Percentiles rank a stretch among this genome's conserved stretches.
Evolutionary conservation across 2,113 vertebrate genomes (phyloP).

Genomic region (Xiphias gladius): DNA sequence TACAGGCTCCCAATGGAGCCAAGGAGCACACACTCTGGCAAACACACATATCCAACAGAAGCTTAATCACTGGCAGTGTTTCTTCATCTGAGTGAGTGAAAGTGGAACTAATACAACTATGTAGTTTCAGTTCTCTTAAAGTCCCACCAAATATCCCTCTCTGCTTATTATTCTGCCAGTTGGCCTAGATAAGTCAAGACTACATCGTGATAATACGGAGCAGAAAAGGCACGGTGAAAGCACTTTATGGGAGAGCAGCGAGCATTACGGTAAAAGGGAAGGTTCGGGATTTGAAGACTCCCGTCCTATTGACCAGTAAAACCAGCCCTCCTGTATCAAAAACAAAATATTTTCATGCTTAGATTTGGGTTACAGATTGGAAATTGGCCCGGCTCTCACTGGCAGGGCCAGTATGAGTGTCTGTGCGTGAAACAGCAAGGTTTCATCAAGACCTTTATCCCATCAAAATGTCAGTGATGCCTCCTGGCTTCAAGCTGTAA

Average conservation of each 20-base stretch:
- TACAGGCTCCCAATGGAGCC: constrained; percentile 60
- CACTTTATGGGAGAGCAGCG: neutral
- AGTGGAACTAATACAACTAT: constrained; percentile 70
- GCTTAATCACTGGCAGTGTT: constrained; percentile 74
- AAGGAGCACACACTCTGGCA: constrained; percentile 23
- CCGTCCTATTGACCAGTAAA: constrained; percentile 45
- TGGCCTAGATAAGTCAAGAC: constrained; percentile 69
- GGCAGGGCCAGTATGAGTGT: neutral
- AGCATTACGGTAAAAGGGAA: constrained; percentile 19
- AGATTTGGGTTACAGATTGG: constrained; percentile 9
- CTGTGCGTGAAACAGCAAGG: constrained; percentile 39
- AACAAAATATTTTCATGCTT: neutral
- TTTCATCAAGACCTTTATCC: constrained; percentile 67
- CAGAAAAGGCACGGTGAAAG: neutral
- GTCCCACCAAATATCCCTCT: constrained; percentile 64
- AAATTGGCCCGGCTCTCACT: neutral
- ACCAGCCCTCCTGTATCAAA: neutral
- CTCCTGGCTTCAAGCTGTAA: constrained; percentile 62
- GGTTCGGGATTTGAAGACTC: constrained; percentile 17
- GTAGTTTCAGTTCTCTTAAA: constrained; percentile 66
- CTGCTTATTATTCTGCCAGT: constrained; percentile 64
- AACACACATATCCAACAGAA: constrained; percentile 38
- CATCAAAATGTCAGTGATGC: constrained; percentile 72
- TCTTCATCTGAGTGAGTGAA: constrained; percentile 72
- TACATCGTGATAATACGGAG: constrained; percentile 32